Evolutionary conservation across 2,113 vertebrate genomes (phyloP), one percentile per base, ranked within the genome.

Genomic region (Microcebus murinus): DNA sequence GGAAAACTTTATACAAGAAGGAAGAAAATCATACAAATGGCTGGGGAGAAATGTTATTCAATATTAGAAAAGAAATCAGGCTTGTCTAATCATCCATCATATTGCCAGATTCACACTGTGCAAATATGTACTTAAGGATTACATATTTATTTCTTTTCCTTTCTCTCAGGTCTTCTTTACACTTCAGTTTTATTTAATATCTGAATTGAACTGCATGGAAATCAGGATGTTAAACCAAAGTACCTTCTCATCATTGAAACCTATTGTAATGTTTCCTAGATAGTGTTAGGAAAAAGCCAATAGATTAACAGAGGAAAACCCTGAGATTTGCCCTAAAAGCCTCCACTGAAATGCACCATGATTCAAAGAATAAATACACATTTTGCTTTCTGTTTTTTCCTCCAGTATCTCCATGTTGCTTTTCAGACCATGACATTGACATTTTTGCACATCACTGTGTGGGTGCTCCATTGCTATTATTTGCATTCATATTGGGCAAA

Each of bases 1-100:
- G 36, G 29, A 86, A 84, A 97, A 91, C 57, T 79, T 95, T 82
- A 89, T 63, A 74, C 2, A 13, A 89, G 82, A 96, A 81, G 88
- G 21, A 82, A 79, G 34, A 80, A 91, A 93, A 96, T 61, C 36
- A 70, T 63, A 61, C 48, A 11, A 86, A 67, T 91, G 27, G 4
- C 65, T 91, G 29, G 34, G 18, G 10, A 8, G 1, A 73, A 79
- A 95, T 61, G 8, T 91, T 96, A 93, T 91, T 87, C 84, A 92
- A 42, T 82, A 92, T 96, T 80, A 74, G 73, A 71, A 88, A 93
- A 85, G 52, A 93, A 96, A 73, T 45, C 39, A 73, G 42, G 31
- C 48, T 96, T 91, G 27, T 89, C 55, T 94, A 96, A 91, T 82
- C n/a, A 94, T 50, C 18, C 4, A 52, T 96, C 79, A 63, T 77